Base-by-base conservation (phyloP, 2,888 invertebrate genomes). In the Terebella lapidaria region DNA sequence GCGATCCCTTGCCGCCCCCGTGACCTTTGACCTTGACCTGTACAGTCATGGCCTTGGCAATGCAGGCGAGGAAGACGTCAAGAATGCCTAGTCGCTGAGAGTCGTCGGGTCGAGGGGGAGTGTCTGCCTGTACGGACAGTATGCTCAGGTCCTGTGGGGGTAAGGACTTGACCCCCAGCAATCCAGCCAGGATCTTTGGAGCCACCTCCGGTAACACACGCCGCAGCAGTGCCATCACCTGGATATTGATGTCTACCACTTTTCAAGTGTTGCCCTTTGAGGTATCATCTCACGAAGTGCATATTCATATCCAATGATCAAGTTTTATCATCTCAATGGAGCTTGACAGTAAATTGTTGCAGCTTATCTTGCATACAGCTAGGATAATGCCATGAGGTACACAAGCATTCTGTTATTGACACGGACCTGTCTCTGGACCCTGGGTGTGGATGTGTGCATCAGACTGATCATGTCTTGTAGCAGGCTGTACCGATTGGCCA, bases 391-490 rank as follows among this genome's bases (percentile, higher is more conserved):
- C n/a, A n/a, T n/a, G n/a, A n/a, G n/a, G n/a, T n/a, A n/a, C n/a
- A n/a, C n/a, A n/a, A n/a, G n/a, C n/a, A n/a, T n/a, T n/a, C n/a
- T n/a, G n/a, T n/a, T n/a, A n/a, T 15, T 15, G 42, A 15, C 10
- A 35, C 42, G 10, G 76, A 88, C 92, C 84, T 95, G 95, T 79
- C 95, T 84, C 77, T 95, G 95, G 1, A 95, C 94, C 61, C 95
- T 85, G 57, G 94, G 94, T 71, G 94, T 93, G 60, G 94, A 94
- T 0, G 93, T 94, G 75, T 96, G 95, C 29, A 96, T 82, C 4
- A 96, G 83, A 64, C 89, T 89, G 46, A 95, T 82, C 28, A 96
- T 82, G 81, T 95, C 94, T 35, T 88, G 86, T 1, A 95, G 83
- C 55, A 96, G 81, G 28, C 89, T 91, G 54, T 89, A 87, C 72